phyloP scores from a whole-genome alignment of 2,113 vertebrate species.

The Orthonyx spaldingii region DNA sequence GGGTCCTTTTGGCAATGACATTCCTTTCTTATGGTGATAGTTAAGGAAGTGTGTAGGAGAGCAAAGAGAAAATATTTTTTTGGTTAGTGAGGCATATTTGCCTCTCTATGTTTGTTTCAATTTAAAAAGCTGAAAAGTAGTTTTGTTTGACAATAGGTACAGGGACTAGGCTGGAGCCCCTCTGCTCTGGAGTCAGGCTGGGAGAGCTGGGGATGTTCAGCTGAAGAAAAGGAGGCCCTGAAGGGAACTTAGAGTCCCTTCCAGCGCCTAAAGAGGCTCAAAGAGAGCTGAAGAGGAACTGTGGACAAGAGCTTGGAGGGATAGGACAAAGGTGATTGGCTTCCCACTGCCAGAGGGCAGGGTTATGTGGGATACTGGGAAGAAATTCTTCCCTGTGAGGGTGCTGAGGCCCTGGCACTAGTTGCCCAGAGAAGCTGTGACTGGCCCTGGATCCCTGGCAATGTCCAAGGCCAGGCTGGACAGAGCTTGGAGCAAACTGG shows the following conservation, averaged over 20 bases:
- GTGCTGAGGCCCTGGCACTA: background rate
- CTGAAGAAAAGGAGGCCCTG: background rate
- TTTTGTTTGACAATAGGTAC: background rate
- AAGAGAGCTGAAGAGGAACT: background rate
- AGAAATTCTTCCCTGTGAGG: background rate
- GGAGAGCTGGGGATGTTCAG: background rate
- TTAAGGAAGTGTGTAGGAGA: background rate
- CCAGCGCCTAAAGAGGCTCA: background rate
- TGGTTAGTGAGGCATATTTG: background rate
- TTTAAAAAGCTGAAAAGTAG: background rate
- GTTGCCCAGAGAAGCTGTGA: background rate
- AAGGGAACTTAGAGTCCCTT: background rate
- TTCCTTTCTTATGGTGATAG: background rate
- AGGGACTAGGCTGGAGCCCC: background rate
- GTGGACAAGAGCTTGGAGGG: background rate
- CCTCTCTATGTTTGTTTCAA: background rate
- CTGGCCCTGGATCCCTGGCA: background rate
- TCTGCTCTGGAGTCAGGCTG: background rate
- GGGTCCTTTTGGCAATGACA: background rate
- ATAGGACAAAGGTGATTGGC: background rate
- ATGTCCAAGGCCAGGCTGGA: background rate
- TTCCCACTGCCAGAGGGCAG: background rate
- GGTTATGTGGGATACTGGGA: accelerated
- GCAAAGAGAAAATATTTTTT: background rate
- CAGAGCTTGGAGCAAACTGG: no score